A percentile compares a stretch with the other conserved stretches of the same genome.
Evolutionary conservation across 2,888 invertebrate genomes (phyloP).

Genomic region (Drosophila borborema): DNA sequence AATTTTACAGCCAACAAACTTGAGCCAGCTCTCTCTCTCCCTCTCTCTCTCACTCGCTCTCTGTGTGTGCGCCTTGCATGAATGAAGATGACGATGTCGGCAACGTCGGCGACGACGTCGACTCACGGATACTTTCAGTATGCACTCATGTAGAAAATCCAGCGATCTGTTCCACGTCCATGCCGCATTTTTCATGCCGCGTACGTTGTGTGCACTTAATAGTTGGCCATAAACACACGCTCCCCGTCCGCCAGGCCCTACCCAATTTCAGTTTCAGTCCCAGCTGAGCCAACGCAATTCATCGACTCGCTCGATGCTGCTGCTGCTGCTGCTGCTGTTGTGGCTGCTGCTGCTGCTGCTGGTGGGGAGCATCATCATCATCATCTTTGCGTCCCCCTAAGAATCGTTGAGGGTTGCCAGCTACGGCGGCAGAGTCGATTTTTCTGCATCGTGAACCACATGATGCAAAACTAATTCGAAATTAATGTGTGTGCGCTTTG

Average conservation of each 20-base stretch:
- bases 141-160: constrained; percentile 84
- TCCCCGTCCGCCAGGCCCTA: constrained; percentile 13
- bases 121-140: constrained; percentile 67
- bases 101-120: constrained; percentile 26
- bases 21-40: constrained; percentile 23
- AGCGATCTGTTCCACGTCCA: constrained; percentile 84
- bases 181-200: constrained; percentile 79
- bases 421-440: constrained; percentile 75
- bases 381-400: constrained; percentile 11
- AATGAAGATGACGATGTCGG: constrained; percentile 48
- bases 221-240: constrained; percentile 77
- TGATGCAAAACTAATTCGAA: constrained; percentile 86
- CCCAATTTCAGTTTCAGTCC: constrained; percentile 20
- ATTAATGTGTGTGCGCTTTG: constrained; percentile 85
- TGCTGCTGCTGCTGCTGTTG: not conserved
- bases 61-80: constrained; percentile 29
- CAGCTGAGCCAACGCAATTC: constrained; percentile 56
- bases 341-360: constrained; percentile 4
- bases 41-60: no score
- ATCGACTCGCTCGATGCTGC: constrained; percentile 30
- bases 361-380: constrained; percentile 49
- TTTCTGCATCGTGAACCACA: constrained; percentile 86
- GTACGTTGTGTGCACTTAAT: constrained; percentile 81
- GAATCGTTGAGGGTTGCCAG: constrained; percentile 47
- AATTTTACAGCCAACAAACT: constrained; percentile 78